Evolutionary conservation across 2,113 vertebrate species (phyloP).

Genomic region (Pandion haliaetus): DNA sequence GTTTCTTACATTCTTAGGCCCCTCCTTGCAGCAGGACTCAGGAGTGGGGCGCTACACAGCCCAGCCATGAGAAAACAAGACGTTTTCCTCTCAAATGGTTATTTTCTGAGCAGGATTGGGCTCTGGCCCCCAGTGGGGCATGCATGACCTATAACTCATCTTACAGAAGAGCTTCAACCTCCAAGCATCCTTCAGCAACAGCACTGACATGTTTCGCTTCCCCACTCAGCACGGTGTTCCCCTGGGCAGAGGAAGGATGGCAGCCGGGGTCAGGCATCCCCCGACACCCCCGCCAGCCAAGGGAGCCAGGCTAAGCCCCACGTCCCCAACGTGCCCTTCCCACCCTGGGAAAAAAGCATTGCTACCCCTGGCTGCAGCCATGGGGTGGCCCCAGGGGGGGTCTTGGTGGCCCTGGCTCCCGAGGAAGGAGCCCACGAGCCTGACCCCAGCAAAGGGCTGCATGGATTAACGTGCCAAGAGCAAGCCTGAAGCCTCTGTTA

Average conservation of each 20-base stretch:
- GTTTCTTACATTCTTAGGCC: background rate
- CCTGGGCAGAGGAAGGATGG: background rate
- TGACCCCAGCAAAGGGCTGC: fast-evolving
- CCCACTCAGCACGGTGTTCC: fast-evolving
- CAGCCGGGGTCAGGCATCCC: fast-evolving
- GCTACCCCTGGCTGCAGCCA: background rate
- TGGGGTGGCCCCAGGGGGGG: too few species aligned
- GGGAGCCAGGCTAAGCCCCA: fast-evolving
- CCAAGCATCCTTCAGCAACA: background rate
- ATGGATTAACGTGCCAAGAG: background rate
- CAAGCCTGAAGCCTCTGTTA: background rate
- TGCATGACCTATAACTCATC: fast-evolving
- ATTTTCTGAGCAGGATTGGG: fast-evolving
- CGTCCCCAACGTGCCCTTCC: fast-evolving
- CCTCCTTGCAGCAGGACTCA: fast-evolving
- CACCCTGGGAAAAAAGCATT: too few species aligned
- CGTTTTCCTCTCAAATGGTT: fast-evolving
- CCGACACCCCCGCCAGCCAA: fast-evolving
- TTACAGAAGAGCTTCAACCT: background rate
- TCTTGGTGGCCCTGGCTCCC: fast-evolving
- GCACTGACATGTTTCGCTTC: fast-evolving
- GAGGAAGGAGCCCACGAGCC: background rate
- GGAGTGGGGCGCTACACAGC: fast-evolving
- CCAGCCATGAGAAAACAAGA: background rate
- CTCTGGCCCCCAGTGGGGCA: fast-evolving